Conservation (phyloP, 2,888 invertebrate genomes). For the Agrotis exclamationis region DNA sequence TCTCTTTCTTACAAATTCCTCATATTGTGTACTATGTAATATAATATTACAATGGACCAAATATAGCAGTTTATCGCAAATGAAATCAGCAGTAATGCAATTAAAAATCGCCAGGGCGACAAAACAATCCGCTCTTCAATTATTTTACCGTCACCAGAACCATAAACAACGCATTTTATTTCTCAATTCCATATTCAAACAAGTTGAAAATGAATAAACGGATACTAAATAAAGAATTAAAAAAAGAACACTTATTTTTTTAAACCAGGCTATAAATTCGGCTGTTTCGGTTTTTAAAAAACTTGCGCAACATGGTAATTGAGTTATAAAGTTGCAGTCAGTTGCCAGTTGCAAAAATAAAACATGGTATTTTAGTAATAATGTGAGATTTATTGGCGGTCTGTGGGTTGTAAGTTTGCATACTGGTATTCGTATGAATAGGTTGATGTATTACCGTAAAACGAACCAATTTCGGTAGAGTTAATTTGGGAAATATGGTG, state of each 20-base stretch:
- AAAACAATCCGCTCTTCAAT: slow-evolving; percentile 17
- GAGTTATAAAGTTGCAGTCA: slow-evolving; percentile 68
- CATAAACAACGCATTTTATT: slow-evolving; percentile 57
- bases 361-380: slow-evolving; percentile 70
- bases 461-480: slow-evolving; percentile 15
- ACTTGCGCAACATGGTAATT: slow-evolving; percentile 68
- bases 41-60: not conserved
- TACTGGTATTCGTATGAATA: slow-evolving; percentile 58
- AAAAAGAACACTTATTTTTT: slow-evolving; percentile 31
- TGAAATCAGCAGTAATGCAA: slow-evolving; percentile 19
- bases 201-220: slow-evolving; percentile 29
- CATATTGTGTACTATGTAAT: too few species aligned
- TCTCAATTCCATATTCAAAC: slow-evolving; percentile 50
- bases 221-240: slow-evolving; percentile 9
- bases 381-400: slow-evolving; percentile 69
- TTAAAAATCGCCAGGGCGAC: slow-evolving; percentile 9
- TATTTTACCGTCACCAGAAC: slow-evolving; percentile 13
- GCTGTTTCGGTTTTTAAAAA: slow-evolving; percentile 28
- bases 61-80: slow-evolving; percentile 16
- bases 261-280: slow-evolving; percentile 27
- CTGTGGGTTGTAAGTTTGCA: slow-evolving; percentile 60
- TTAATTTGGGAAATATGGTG: slow-evolving; percentile 11
- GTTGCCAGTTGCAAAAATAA: slow-evolving; percentile 61
- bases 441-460: slow-evolving; percentile 61
- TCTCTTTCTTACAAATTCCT: not conserved